phyloP scores from a whole-genome alignment of 2,113 vertebrate species.

The Malurus alboscapulatus region DNA sequence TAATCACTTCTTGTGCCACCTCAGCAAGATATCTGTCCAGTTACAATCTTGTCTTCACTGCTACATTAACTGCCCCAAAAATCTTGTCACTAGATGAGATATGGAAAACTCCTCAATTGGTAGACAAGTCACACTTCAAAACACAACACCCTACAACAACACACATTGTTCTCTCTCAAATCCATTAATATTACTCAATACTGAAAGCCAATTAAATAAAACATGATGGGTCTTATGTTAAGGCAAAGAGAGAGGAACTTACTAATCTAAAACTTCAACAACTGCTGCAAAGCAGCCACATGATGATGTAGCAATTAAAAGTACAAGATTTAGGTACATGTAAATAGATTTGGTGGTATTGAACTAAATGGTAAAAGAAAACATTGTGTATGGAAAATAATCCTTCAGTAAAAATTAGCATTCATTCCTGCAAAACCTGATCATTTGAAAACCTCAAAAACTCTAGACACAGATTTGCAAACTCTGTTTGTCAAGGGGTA shows the following conservation, averaged over 20 bases:
- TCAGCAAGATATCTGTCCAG: neutral
- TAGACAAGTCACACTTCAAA: neutral
- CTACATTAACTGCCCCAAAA: neutral
- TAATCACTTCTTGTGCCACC: neutral
- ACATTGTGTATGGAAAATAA: neutral
- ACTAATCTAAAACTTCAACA: neutral
- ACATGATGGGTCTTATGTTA: neutral
- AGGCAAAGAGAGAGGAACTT: neutral
- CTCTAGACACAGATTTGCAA: neutral
- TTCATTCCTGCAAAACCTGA: neutral
- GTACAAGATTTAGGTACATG: neutral
- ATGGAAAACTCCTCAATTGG: neutral
- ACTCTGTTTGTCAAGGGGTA: neutral
- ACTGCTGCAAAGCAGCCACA: neutral
- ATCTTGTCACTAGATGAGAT: neutral
- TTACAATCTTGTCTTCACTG: neutral
- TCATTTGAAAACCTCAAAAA: neutral
- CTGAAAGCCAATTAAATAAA: neutral
- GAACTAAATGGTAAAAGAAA: neutral
- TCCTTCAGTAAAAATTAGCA: neutral
- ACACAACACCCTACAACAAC: fast-evolving
- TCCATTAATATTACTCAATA: neutral
- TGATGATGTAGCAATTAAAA: neutral
- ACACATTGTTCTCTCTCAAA: neutral
- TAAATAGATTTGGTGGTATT: neutral